Percentiles rank a stretch among this genome's conserved stretches.
These are phyloP conservation scores for Sula dactylatra DNA, from an alignment of 2,113 vertebrate genomes.

Conservation along the genomic window DNA sequence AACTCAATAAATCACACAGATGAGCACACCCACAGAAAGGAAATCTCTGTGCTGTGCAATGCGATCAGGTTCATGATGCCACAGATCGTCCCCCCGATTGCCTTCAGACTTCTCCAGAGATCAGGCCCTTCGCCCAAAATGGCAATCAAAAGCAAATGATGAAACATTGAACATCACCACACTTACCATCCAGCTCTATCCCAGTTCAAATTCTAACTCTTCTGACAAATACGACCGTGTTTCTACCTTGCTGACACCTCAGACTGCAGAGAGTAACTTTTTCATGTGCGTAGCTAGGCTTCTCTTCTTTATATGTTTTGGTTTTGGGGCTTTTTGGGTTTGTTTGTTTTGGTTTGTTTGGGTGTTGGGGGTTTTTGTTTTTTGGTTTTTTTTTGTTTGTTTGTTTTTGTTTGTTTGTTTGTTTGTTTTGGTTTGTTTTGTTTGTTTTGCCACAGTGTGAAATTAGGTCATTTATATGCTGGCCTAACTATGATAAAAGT, in stretches of 20 bases:
- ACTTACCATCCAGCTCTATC: neutral
- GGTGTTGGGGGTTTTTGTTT: too few relatives aligned
- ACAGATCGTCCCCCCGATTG: neutral
- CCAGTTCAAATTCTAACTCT: neutral
- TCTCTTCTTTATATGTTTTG: neutral
- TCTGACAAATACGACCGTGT: neutral
- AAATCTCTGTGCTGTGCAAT: neutral
- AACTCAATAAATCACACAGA: neutral
- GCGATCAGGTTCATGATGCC: fast-evolving
- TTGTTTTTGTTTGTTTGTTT: neutral
- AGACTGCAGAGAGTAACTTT: neutral
- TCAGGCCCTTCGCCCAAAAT: neutral
- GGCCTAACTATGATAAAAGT: neutral
- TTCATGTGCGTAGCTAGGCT: neutral
- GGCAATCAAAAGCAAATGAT: neutral
- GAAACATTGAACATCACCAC: neutral
- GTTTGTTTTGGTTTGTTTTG: too few relatives aligned
- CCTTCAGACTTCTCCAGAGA: neutral
- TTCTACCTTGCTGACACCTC: neutral
- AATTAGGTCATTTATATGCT: neutral
- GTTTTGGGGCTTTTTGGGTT: too few relatives aligned
- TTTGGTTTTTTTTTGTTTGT: neutral
- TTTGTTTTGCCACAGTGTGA: neutral
- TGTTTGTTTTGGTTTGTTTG: neutral
- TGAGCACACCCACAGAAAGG: neutral